Conservation (phyloP, 2,113 vertebrate species). For the Onychostoma macrolepis region DNA sequence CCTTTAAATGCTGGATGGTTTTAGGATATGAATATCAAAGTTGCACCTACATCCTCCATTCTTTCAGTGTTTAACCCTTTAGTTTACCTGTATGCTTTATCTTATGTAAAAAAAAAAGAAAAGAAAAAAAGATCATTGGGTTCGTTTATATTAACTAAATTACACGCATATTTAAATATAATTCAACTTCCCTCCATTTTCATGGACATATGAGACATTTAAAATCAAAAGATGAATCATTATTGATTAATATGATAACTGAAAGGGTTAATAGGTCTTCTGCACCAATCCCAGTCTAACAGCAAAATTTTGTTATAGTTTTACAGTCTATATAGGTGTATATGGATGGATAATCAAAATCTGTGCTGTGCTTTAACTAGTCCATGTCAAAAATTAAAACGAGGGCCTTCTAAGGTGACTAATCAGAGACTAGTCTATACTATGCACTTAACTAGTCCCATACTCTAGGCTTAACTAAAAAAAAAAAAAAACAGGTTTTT, state of each 20-base stretch:
- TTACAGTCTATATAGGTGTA: neutral
- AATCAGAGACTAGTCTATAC: neutral
- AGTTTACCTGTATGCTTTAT: neutral
- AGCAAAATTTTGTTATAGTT: neutral
- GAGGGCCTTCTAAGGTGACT: neutral
- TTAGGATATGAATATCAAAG: conserved; percentile 42
- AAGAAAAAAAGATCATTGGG: neutral
- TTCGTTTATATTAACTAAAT: neutral
- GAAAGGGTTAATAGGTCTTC: conserved; percentile 63
- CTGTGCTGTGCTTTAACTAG: neutral
- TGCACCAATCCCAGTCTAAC: neutral
- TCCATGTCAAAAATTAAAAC: neutral
- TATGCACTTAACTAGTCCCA: neutral
- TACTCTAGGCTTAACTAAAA: neutral
- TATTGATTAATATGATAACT: neutral
- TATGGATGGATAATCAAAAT: neutral
- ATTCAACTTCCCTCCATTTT: neutral
- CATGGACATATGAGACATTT: neutral
- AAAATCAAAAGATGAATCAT: neutral
- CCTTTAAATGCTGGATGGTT: conserved; percentile 60
- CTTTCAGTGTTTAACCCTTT: conserved; percentile 3
- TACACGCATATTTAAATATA: neutral
- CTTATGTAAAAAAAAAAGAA: neutral
- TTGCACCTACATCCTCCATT: neutral
- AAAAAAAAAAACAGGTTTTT: neutral